These are phyloP conservation scores for Aramus guarauna DNA, from an alignment of 2,113 vertebrate genomes.

Conservation along the genomic window DNA sequence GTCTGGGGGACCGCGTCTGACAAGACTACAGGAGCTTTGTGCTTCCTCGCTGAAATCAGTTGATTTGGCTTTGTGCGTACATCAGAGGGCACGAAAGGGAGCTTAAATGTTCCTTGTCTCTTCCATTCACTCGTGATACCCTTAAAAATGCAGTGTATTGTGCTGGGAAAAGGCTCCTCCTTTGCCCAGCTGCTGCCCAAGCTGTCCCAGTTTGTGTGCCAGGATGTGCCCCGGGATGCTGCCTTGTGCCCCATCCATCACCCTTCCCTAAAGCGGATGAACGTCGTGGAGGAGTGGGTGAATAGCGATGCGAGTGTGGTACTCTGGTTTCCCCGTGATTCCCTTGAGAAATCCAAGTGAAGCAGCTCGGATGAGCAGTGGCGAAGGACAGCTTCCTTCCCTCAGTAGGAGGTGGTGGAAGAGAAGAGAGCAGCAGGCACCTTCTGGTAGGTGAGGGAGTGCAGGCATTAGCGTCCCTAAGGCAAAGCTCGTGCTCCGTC, in stretches of 20 bases:
- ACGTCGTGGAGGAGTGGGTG: rapidly evolving
- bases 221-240: not conserved
- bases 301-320: rapidly evolving
- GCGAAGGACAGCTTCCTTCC: not conserved
- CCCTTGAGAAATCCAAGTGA: not conserved
- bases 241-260: not conserved
- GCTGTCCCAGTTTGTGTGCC: not conserved
- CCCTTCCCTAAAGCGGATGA: not conserved
- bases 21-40: not conserved
- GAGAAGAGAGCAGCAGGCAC: not conserved
- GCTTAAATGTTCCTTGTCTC: not conserved
- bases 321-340: rapidly evolving
- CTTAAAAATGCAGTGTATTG: not conserved
- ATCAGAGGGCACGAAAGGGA: not conserved
- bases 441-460: not conserved
- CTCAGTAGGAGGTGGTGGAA: not conserved
- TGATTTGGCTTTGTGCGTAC: not conserved
- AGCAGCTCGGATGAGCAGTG: not conserved
- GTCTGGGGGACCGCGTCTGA: rapidly evolving
- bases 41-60: not conserved
- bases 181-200: not conserved
- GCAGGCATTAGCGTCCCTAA: not conserved
- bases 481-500: not conserved
- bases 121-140: not conserved
- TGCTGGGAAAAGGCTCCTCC: not conserved